Evolutionary conservation across 2,113 vertebrate species (phyloP).

Genomic region (Silurus asotus): DNA sequence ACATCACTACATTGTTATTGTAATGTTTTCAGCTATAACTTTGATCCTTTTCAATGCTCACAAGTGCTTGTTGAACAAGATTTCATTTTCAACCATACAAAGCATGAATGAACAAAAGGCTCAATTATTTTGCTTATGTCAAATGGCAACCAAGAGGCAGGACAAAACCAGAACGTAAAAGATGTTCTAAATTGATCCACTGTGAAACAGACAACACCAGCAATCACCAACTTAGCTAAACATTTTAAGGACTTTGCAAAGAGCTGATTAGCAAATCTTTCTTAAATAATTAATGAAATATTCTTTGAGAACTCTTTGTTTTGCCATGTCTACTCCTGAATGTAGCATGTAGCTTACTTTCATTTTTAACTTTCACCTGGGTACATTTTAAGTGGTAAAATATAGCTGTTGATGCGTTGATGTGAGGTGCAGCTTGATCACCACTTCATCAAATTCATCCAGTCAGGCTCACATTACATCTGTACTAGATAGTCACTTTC

Average conservation of each 20-base stretch:
- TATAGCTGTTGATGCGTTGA: neutral
- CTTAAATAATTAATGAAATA: neutral
- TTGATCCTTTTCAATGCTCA: neutral
- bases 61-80: neutral
- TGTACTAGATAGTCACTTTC: neutral
- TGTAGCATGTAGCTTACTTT: neutral
- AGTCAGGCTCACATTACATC: conserved; percentile 12
- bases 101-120: neutral
- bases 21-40: neutral
- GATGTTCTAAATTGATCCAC: neutral
- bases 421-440: neutral
- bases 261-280: too few species aligned
- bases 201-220: neutral
- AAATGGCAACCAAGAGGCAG: neutral
- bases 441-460: neutral
- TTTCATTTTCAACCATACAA: neutral
- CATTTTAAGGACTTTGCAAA: neutral
- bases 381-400: neutral
- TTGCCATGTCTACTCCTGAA: neutral
- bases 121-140: neutral
- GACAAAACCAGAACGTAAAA: neutral
- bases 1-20: neutral
- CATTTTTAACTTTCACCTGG: neutral
- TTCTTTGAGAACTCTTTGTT: neutral
- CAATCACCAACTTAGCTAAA: neutral